Percentiles rank a stretch among this genome's conserved stretches.
Evolutionary conservation across 1,140 invertebrate species (phyloP).

Genomic region (Popillia japonica): DNA sequence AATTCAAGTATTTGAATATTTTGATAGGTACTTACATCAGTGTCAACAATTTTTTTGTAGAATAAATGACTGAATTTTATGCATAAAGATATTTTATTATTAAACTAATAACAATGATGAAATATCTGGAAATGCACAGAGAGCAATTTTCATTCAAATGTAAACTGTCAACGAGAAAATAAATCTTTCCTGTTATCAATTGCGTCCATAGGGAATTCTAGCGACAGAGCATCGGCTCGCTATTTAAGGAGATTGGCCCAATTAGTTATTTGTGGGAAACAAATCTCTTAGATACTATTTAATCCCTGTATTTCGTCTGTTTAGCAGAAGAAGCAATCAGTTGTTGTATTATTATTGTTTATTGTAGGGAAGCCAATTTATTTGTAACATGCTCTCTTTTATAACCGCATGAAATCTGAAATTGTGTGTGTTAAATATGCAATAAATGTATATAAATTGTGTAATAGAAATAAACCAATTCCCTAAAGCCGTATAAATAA

Average conservation of each 20-base stretch:
- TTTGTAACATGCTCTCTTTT: no score
- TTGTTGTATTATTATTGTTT: neutral
- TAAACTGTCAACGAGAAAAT: slow-evolving; percentile 12
- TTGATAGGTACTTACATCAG: no score
- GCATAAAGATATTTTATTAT: no score
- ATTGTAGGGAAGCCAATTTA: slow-evolving; percentile 12
- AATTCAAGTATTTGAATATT: neutral
- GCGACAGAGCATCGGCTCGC: slow-evolving; percentile 1
- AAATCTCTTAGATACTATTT: slow-evolving; percentile 35
- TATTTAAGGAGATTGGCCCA: slow-evolving; percentile 47
- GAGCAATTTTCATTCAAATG: slow-evolving; percentile 26
- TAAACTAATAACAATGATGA: no score
- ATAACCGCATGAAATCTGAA: no score
- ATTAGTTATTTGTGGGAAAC: slow-evolving; percentile 48
- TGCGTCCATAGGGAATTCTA: slow-evolving; percentile 44
- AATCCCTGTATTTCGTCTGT: slow-evolving; percentile 30
- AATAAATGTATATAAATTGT: no score
- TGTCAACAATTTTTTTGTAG: no score
- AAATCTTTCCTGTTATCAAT: slow-evolving; percentile 41
- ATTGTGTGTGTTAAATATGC: no score
- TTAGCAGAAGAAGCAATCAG: neutral
- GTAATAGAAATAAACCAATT: no score
- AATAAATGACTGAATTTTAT: no score
- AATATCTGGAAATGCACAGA: neutral
- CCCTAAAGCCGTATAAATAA: no score